Evolutionary conservation across 2,113 vertebrate genomes (phyloP), one percentile per base, ranked within the genome.

Genomic region (Dasypus novemcinctus): DNA sequence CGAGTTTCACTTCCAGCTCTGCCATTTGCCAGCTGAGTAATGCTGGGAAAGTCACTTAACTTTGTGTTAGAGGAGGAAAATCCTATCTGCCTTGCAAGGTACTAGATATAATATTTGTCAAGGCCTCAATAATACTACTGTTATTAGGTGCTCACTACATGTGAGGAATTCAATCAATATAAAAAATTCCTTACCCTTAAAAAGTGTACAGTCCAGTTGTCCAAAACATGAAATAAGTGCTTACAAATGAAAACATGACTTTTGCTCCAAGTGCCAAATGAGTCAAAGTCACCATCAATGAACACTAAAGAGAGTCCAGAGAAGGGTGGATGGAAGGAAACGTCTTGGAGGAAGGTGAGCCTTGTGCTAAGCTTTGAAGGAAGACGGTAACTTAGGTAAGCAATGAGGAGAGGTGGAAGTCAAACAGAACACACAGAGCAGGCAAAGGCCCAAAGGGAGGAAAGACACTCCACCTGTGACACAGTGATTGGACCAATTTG

Each of bases 71-170:
- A 84, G 59, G 64, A 57, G 29, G 82, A 57, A 7, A 59, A 69
- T 63, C 68, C 23, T 54, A 87, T 23, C 20, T 78, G 21, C 41
- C 66, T 75, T 33, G 7, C n/a, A 76, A 68, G n/a, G 59, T 83
- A n/a, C 74, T 76, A 85, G 29, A 29, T 81, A 92, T 88, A 38
- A 71, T 90, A 59, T 85, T 94, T 87, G 46, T 54, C 87, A 94
- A 66, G 63, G 63, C 54, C 17, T 86, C 74, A 79, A 25, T 93
- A 49, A 36, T 46, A 25, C 36, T 66, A 5, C 38, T 59, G 76
- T 14, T 84, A 76, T 41, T 75, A 75, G 83, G 64, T 7, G 54
- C 2, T 29, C 12, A 33, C 18, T 41, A 14, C 7, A 12, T 15
- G 1, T 25, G 43, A 91, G 12, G 36, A 87, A 94, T 84, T 61